Evolutionary conservation across 2,797 vertebrate species (phyloP).

Genomic region (Peromyscus aztecus): DNA sequence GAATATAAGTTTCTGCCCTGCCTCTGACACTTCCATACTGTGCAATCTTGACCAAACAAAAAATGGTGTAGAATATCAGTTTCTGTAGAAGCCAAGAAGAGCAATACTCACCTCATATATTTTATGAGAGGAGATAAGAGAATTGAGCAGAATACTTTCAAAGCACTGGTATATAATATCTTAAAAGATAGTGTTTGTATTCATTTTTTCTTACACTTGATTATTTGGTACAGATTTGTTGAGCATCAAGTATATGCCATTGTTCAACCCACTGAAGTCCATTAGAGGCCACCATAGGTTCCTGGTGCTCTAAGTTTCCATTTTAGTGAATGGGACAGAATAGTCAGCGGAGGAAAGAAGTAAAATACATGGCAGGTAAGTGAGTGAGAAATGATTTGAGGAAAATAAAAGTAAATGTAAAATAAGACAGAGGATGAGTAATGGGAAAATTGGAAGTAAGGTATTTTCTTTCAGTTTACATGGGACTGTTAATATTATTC

Average conservation of each 20-base stretch:
- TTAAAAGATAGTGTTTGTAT: not conserved
- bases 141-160: not conserved
- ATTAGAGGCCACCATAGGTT: not conserved
- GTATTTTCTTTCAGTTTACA: not conserved
- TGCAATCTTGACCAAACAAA: conserved; percentile 7
- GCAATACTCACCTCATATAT: not conserved
- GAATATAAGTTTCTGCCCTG: not conserved
- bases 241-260: not conserved
- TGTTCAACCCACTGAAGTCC: not conserved
- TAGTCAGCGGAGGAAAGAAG: not conserved
- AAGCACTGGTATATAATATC: not conserved
- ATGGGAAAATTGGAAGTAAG: not conserved
- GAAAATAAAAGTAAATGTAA: conserved; percentile 10
- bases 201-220: not conserved
- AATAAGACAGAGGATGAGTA: not conserved
- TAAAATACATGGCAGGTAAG: not conserved
- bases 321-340: not conserved
- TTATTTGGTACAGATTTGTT: not conserved
- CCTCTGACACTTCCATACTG: not conserved
- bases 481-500: not conserved
- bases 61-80: not conserved
- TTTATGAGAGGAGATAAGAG: not conserved
- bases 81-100: not conserved
- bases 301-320: not conserved
- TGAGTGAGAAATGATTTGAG: not conserved